Base-by-base conservation (phyloP, 2,113 vertebrate species). In the Picathartes gymnocephalus region DNA sequence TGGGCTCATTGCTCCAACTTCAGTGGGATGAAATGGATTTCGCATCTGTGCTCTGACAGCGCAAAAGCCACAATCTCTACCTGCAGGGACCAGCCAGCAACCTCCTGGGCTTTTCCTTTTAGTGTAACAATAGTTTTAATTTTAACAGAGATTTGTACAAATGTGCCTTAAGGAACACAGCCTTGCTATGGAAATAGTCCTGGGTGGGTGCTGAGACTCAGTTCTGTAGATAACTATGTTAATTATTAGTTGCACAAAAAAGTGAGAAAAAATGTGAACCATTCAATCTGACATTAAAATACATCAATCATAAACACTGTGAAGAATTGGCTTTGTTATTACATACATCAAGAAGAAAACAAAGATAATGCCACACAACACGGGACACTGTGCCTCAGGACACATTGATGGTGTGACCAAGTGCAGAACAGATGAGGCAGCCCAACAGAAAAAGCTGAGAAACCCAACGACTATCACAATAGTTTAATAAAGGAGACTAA, bases 321-420 rank as follows among this genome's bases (percentile, higher is more conserved):
- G 40, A 90, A 45, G n/a, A 25, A 56, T 14, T 85, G 1, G 0
- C 31, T 85, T 78, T 4, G 0, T 53, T 66, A 45, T 35, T 31
- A 13, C 3, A 0, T 10, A 25, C 28, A 47, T 57, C 69, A 76
- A 44, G 0, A 7, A 50, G n/a, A 60, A 87, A 77, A 64, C 6
- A 21, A 90, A 88, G 40, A 44, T 24, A 45, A 60, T 1, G 1
- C 22, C n/a, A 81, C 1, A 3, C 11, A 69, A 47, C 18, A 42
- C 48, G 19, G 12, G 45, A 69, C 53, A 15, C 25, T 3, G 2
- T 13, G 24, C 42, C 51, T 15, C 25, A 86, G 76, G 15, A 58
- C 2, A 2, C 7, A 37, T 0, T 21, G 48, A 35, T 3, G 2
- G 21, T 23, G 17, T n/a, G n/a, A 78, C 40, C 40, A 71, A 16